Percentiles rank a stretch among this genome's conserved stretches.
Conservation (phyloP, 2,113 vertebrate species). For the Puffinus mauretanicus region DNA sequence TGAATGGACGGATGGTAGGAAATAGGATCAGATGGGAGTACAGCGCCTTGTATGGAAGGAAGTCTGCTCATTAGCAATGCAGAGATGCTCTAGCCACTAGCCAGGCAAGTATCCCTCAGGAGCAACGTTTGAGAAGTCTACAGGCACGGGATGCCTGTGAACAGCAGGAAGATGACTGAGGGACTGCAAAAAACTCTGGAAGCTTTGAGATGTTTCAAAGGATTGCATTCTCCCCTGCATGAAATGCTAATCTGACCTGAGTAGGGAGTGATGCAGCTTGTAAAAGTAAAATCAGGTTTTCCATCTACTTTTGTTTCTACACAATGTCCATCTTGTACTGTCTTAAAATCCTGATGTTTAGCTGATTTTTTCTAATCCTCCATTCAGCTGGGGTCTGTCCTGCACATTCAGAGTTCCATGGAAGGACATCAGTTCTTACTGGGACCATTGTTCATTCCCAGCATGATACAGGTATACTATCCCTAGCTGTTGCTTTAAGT, state of each 20-base stretch:
- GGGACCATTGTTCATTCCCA: neutral
- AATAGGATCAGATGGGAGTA: slow-evolving; percentile 9
- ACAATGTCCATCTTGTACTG: neutral
- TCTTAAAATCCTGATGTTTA: neutral
- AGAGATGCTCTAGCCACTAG: slow-evolving; percentile 20
- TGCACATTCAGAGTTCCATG: neutral
- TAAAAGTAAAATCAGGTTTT: neutral
- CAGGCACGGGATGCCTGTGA: neutral
- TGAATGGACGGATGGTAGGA: neutral
- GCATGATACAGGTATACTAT: neutral
- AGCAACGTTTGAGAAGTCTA: neutral
- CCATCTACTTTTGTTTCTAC: neutral
- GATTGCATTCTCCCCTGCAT: neutral
- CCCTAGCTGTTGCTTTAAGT: neutral
- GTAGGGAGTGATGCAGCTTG: neutral
- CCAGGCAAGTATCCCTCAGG: neutral
- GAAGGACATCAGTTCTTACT: neutral
- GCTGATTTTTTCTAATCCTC: neutral
- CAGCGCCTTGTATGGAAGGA: neutral
- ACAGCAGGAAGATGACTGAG: neutral
- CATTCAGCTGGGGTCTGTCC: neutral
- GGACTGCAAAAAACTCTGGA: neutral
- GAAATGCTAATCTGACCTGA: neutral
- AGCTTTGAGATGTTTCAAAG: slow-evolving; percentile 14
- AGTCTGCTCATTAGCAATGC: slow-evolving; percentile 17